Conservation (phyloP, 1,140 invertebrate genomes). For the Aplysia californica region DNA sequence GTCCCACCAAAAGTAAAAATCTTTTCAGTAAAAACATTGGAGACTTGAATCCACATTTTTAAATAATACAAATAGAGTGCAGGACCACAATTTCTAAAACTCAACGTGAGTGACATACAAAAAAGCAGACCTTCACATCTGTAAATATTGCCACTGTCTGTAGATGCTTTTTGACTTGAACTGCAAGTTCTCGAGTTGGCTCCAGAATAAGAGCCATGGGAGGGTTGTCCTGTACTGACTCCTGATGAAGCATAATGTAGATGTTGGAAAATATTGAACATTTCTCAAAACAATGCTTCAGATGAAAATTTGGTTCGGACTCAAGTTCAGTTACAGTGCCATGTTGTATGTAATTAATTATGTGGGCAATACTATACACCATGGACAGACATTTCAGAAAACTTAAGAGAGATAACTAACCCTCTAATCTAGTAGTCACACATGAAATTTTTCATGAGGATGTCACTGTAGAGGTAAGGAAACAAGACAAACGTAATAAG, state of each 20-base stretch:
- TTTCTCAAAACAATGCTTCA: not conserved
- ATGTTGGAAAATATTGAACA: not conserved
- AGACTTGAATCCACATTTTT: no score
- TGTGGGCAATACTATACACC: not conserved
- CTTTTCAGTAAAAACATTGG: no score
- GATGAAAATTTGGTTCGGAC: no score
- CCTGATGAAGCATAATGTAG: not conserved
- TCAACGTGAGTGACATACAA: not conserved
- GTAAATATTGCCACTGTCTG: conserved; percentile 84
- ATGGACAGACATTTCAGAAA: not conserved
- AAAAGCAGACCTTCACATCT: conserved; percentile 72
- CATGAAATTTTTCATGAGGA: no score
- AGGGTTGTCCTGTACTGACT: conserved; percentile 22
- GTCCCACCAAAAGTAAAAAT: no score
- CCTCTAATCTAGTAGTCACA: no score
- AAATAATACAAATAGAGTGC: no score
- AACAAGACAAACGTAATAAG: no score
- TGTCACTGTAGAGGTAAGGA: no score
- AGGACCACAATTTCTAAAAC: not conserved
- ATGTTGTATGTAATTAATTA: not conserved
- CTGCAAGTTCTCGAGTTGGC: conserved; percentile 94
- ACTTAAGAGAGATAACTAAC: no score
- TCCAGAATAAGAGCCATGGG: conserved; percentile 83
- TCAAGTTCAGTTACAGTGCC: not conserved
- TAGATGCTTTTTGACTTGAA: conserved; percentile 92